Base-by-base conservation (phyloP, 2,888 invertebrate genomes). In the Apoda limacodes region DNA sequence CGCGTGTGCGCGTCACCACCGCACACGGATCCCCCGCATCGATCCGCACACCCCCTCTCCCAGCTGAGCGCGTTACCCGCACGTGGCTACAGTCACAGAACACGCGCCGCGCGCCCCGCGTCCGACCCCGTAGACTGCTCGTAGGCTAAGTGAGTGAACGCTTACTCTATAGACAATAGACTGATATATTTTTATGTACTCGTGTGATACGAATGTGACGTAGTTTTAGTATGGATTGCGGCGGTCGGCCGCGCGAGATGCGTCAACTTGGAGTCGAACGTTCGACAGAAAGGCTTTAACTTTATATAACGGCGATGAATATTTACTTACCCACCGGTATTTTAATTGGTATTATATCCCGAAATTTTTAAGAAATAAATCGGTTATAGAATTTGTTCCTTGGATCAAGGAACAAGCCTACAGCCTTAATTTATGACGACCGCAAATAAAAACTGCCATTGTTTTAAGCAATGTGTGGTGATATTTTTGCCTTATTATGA, bases 1-100 rank as follows among this genome's bases (percentile, higher is more conserved):
- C 65, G 76, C 78, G 39, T 85, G 86, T 62, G 55, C 82, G 55
- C 75, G 83, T 40, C 82, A 81, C 55, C 81, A 82, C 33, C 83
- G 83, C 47, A 80, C 80, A 53, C 74, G 74, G 30, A 48, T 48
- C 42, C 52, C 44, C 30, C 51, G 40, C 41, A 43, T 35, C 32
- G 25, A 35, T 7, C 5, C 17, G 17, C 46, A 48, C 41, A 55
- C 48, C 40, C 43, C 50, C 37, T 55, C 48, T 37, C 63, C 59
- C 40, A 65, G 66, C 60, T 68, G 68, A 67, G 59, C 65, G 44
- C 46, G n/a, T n/a, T n/a, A n/a, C n/a, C n/a, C n/a, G n/a, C n/a
- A n/a, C n/a, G n/a, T 23, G 35, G 15, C 32, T 13, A 26, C 25
- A 14, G 28, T 39, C 19, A 22, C 30, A 13, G 24, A n/a, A n/a